Evolutionary conservation across 2,888 invertebrate genomes (phyloP).

Genomic region (Heliconius sara): DNA sequence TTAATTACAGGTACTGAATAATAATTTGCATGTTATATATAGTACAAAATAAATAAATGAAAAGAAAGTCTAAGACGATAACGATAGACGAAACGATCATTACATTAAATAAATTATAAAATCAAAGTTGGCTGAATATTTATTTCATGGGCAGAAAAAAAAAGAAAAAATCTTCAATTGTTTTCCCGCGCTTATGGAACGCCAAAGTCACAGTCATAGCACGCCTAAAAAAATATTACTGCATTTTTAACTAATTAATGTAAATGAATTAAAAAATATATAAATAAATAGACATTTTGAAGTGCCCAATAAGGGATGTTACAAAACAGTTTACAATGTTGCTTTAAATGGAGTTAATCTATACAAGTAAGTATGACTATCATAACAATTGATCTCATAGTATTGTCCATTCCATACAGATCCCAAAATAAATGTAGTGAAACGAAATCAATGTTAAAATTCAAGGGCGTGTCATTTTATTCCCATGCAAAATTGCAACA

Average conservation of each 20-base stretch:
- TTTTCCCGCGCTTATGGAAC: not conserved
- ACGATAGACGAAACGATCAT: too few species aligned
- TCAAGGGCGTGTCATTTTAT: constrained; percentile 46
- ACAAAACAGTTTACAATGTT: not conserved
- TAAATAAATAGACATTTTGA: not conserved
- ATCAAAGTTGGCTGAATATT: not conserved
- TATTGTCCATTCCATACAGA: not conserved
- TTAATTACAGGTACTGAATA: too few species aligned
- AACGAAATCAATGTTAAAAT: constrained; percentile 31
- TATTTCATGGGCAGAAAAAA: not conserved
- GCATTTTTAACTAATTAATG: not conserved
- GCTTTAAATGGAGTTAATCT: not conserved
- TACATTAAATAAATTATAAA: not conserved
- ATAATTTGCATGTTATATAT: too few species aligned
- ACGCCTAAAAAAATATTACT: not conserved
- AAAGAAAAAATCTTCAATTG: not conserved
- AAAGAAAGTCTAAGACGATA: too few species aligned
- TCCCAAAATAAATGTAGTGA: constrained; percentile 9
- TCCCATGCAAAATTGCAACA: constrained; percentile 45
- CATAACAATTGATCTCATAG: not conserved
- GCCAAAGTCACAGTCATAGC: not conserved
- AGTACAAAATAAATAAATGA: too few species aligned
- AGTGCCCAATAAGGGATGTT: not conserved
- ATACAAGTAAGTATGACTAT: not conserved
- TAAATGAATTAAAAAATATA: not conserved